Conservation (phyloP, 2,797 vertebrate genomes). For the Lepus oiostolus region DNA sequence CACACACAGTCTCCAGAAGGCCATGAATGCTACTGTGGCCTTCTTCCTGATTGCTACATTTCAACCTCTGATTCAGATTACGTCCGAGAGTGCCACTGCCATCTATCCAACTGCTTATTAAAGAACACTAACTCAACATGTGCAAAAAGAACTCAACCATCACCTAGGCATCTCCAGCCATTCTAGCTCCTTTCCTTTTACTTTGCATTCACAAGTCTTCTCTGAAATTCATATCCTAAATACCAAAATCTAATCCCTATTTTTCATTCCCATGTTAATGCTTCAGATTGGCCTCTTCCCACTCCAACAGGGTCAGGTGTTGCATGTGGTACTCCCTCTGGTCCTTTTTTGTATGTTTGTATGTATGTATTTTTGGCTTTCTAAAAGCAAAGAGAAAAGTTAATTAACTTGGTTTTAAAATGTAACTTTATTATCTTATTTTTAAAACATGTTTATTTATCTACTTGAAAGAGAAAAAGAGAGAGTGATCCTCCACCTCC, state of each 20-base stretch:
- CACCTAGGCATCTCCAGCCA: background rate
- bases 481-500: too few relatives aligned
- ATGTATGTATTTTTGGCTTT: background rate
- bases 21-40: background rate
- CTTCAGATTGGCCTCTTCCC: background rate
- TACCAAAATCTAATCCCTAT: background rate
- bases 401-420: slow-evolving; percentile 20
- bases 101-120: background rate
- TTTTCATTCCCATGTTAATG: background rate
- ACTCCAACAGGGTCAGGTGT: background rate
- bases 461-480: too few relatives aligned
- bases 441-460: too few relatives aligned
- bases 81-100: background rate
- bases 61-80: background rate
- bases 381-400: background rate
- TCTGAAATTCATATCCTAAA: background rate
- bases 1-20: background rate
- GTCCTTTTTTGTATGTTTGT: background rate
- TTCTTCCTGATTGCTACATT: background rate
- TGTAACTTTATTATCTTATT: background rate
- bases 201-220: background rate
- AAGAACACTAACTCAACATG: background rate
- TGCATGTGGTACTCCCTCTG: background rate
- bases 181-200: background rate
- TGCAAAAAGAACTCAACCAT: background rate